Base-by-base conservation (phyloP, 2,797 vertebrate genomes). In the Schizopygopsis malacanthus region DNA sequence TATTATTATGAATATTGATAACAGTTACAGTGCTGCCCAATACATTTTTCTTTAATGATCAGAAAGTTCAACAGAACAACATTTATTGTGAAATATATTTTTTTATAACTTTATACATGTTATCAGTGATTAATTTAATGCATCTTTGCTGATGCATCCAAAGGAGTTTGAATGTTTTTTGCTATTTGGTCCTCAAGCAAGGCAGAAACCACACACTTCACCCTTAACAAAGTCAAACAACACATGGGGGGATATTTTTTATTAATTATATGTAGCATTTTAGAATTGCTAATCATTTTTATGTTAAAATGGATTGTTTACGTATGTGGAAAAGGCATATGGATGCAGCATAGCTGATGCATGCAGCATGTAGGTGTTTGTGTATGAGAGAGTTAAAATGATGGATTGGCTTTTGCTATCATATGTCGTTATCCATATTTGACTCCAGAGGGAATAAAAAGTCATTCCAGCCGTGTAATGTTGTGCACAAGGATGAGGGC, bases 381-480 rank as follows among this genome's bases (percentile, higher is more conserved):
- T 78, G 6, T 54, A 41, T 54, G 65, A 70, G 33, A 41, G 47
- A 56, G 79, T 18, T 43, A 2, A 63, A 47, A 61, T 50, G 10
- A 15, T 25, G 4, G 2, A 77, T 41, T 0, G 3, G 13, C 12
- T 45, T 47, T 20, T 41, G 18, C 76, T 79, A 39, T 50, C 56
- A 59, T 63, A 20, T 63, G 52, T 33, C 4, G 28, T 78, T 52
- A 43, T 43, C 13, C 22, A 63, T 50, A 37, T 61, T 45, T 47
- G 59, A 70, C 69, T 85, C 75, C 41, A 71, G 20, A 70, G 39
- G 83, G 50, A 61, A 61, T 79, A 77, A 41, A 61, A 79, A 85
- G 28, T 59, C 9, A 52, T 28, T 37, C n/a, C 22, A 28, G 76
- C 16, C 61, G 18, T 61, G 79, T 70, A 71, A 77, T 82, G 47